A percentile compares a stretch with the other conserved stretches of the same genome.
These are phyloP conservation scores for Nesometra sesokonis DNA, from an alignment of 35 echinoderm and acorn worm species.

Conservation along the genomic window DNA sequence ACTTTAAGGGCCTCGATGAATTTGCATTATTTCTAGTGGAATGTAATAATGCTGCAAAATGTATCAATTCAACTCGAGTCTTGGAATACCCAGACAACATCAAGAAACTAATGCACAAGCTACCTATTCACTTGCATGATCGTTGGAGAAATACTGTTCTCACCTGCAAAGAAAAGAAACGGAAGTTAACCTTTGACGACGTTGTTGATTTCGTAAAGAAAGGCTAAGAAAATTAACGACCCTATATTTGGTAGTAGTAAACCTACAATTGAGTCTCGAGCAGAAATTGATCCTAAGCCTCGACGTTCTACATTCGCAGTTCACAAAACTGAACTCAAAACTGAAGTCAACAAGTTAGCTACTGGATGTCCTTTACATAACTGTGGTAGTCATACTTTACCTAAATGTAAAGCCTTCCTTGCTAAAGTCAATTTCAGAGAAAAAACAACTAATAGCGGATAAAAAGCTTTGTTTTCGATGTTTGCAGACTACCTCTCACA, in stretches of 20 bases:
- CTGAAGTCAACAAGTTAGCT: too few species aligned
- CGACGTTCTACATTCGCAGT: too few species aligned
- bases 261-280: neutral
- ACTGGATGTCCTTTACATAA: too few species aligned
- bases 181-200: neutral
- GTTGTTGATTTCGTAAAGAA: neutral
- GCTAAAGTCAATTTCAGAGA: too few species aligned
- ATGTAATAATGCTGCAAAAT: neutral
- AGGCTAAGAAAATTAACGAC: neutral
- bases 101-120: neutral
- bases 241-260: neutral
- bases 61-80: neutral
- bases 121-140: neutral
- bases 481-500: neutral
- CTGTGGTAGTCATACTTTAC: too few species aligned
- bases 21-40: neutral
- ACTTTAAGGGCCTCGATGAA: neutral
- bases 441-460: too few species aligned
- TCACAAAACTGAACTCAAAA: too few species aligned
- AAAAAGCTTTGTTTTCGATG: too few species aligned
- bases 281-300: neutral
- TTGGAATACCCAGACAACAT: neutral
- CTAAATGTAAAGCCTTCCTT: too few species aligned
- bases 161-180: neutral
- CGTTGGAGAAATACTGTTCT: neutral